phyloP scores from a whole-genome alignment of 2,113 vertebrate species.

The Gasterosteus aculeatus region DNA sequence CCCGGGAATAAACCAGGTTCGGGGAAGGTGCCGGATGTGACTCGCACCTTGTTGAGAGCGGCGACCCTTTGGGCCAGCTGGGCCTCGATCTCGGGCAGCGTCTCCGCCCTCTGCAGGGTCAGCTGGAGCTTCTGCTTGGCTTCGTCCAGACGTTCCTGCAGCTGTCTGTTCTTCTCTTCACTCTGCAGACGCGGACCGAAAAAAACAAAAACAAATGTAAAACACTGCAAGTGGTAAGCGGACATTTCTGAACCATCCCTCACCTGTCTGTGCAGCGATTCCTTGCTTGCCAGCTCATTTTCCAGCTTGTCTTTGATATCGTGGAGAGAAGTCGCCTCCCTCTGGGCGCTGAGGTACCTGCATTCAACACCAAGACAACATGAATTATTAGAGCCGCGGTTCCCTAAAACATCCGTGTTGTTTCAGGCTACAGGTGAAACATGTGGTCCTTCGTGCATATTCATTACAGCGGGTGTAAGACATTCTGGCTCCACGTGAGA shows the following conservation, averaged over 20 bases:
- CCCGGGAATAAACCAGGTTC: no score
- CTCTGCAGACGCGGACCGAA: constrained; percentile 77
- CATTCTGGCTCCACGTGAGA: neutral
- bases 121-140: constrained; percentile 95
- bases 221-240: no score
- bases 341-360: constrained; percentile 87
- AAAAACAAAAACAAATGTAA: neutral
- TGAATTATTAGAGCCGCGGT: neutral
- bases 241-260: neutral
- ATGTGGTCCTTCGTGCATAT: constrained; percentile 36
- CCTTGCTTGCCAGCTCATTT: constrained; percentile 94
- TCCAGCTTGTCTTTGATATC: constrained; percentile 95
- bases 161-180: constrained; percentile 92
- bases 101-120: constrained; percentile 92
- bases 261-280: constrained; percentile 93
- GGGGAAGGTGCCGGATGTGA: no score
- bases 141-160: constrained; percentile 92
- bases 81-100: constrained; percentile 92
- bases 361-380: constrained; percentile 37
- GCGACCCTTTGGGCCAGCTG: constrained; percentile 93
- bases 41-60: constrained; percentile 88
- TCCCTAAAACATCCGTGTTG: neutral
- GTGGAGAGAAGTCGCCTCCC: constrained; percentile 91
- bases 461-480: constrained; percentile 2
- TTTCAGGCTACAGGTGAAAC: constrained; percentile 44